Conservation (phyloP, 1,140 invertebrate genomes). For the Halictus rubicundus region DNA sequence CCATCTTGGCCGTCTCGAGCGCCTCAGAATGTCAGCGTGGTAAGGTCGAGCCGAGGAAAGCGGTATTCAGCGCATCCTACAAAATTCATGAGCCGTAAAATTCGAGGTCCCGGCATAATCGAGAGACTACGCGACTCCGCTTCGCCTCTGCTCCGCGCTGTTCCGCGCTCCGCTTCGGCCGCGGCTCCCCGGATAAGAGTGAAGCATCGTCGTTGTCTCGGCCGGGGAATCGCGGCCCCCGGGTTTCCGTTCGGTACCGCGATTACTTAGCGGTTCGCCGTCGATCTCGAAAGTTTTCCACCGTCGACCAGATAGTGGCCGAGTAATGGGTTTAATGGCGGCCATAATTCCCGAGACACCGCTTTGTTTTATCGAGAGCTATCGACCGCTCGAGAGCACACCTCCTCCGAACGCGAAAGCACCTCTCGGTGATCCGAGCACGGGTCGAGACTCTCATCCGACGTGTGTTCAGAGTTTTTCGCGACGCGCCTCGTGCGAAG, state of each 20-base stretch:
- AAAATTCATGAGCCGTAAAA: constrained; percentile 56
- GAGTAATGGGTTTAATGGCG: neutral
- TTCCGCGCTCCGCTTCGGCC: neutral
- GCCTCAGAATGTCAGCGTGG: constrained; percentile 23
- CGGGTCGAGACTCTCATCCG: too few relatives aligned
- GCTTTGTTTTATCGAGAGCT: neutral
- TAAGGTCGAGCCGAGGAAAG: constrained; percentile 34
- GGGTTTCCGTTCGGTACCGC: neutral
- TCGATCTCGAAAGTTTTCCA: neutral
- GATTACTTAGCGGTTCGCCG: neutral
- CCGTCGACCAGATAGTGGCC: neutral
- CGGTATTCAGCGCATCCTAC: constrained; percentile 41
- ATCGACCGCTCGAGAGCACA: too few relatives aligned
- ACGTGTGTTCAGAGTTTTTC: too few relatives aligned
- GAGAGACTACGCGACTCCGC: neutral
- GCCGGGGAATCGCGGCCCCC: neutral
- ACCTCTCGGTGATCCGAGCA: too few relatives aligned
- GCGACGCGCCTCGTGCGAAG: too few relatives aligned
- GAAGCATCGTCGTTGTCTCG: constrained; percentile 27
- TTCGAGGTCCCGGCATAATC: constrained; percentile 38
- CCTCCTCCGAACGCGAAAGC: too few relatives aligned
- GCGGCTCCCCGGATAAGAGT: constrained; percentile 18
- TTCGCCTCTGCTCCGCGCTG: too few relatives aligned
- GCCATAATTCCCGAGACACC: neutral
- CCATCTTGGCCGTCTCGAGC: constrained; percentile 9